These are phyloP conservation scores for Drosophila paulistorum DNA, from an alignment of 1,140 invertebrate species.

Conservation along the genomic window DNA sequence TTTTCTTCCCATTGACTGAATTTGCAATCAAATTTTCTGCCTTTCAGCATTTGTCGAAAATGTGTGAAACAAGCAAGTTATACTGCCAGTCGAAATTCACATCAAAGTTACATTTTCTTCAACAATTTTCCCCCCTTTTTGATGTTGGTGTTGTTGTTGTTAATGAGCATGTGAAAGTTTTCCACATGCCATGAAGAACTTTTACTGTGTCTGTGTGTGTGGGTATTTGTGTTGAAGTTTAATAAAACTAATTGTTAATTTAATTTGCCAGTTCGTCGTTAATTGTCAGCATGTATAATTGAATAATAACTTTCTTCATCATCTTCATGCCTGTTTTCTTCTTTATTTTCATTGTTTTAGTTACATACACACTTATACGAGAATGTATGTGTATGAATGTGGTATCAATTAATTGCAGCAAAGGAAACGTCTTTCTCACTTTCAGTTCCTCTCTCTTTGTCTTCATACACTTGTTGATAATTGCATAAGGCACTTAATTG, in stretches of 20 bases:
- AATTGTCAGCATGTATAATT: constrained; percentile 81
- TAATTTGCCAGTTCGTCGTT: constrained; percentile 80
- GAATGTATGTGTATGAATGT: neutral
- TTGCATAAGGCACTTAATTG: constrained; percentile 12
- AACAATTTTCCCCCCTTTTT: neutral
- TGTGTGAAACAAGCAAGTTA: constrained; percentile 64
- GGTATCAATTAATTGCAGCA: constrained; percentile 6
- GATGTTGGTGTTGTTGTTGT: constrained; percentile 46
- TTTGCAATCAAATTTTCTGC: constrained; percentile 69
- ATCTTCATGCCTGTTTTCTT: neutral
- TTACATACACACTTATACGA: neutral
- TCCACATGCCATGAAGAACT: constrained; percentile 48
- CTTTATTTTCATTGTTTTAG: neutral
- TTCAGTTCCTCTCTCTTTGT: too few species aligned
- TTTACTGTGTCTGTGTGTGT: constrained; percentile 22
- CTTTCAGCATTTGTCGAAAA: constrained; percentile 41
- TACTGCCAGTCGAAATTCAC: constrained; percentile 56
- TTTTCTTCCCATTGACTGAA: constrained; percentile 46
- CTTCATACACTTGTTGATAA: constrained; percentile 57
- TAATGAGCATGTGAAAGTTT: constrained; percentile 80
- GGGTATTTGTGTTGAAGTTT: constrained; percentile 59
- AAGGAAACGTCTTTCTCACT: neutral
- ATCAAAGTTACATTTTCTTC: constrained; percentile 56
- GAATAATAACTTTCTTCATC: constrained; percentile 72
- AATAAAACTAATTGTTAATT: constrained; percentile 83